These are phyloP conservation scores for Tetrao urogallus DNA, from an alignment of 2,113 vertebrate genomes.

Conservation along the genomic window DNA sequence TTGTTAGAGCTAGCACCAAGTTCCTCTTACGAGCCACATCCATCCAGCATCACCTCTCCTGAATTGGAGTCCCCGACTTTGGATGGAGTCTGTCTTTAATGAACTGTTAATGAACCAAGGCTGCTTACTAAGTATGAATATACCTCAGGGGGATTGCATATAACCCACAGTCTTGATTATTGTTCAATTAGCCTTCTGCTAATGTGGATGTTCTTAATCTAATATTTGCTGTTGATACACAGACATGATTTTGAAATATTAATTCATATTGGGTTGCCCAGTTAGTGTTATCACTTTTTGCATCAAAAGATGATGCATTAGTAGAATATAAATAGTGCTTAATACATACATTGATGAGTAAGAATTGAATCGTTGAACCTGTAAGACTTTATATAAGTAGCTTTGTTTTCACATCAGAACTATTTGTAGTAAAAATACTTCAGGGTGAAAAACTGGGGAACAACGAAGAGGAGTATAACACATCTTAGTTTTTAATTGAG, in stretches of 20 bases:
- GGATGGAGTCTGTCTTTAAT: not conserved
- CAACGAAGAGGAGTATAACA: not conserved
- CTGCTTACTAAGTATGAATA: not conserved
- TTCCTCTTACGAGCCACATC: not conserved
- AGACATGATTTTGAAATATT: not conserved
- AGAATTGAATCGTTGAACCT: not conserved
- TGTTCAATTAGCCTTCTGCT: slow-evolving; percentile 19
- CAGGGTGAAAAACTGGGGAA: not conserved
- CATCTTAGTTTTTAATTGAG: not conserved
- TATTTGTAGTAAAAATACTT: not conserved
- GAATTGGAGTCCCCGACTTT: not conserved
- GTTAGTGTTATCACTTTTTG: not conserved
- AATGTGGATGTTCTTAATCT: not conserved
- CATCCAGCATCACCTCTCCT: not conserved
- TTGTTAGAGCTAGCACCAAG: not conserved
- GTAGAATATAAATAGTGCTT: not conserved
- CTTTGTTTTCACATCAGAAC: not conserved
- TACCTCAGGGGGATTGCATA: not conserved
- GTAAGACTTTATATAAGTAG: not conserved
- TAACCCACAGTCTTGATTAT: slow-evolving; percentile 17
- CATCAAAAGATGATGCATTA: slow-evolving; percentile 9
- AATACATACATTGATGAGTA: not conserved
- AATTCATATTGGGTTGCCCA: not conserved
- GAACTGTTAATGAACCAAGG: not conserved
- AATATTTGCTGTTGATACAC: not conserved